phyloP scores from a whole-genome alignment of 2,113 vertebrate species.

The Hippolais icterina region DNA sequence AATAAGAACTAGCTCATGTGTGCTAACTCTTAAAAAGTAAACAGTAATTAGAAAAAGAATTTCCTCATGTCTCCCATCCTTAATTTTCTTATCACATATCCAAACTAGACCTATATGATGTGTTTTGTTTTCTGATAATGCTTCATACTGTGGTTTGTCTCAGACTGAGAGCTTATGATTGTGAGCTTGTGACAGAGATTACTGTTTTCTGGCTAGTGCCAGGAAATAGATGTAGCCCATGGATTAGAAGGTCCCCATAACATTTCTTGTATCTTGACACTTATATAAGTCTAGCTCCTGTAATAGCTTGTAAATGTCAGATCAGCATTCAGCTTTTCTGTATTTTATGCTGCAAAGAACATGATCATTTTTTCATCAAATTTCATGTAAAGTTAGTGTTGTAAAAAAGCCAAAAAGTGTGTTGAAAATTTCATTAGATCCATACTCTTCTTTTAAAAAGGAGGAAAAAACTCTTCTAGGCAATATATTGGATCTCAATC shows the following conservation, averaged over 20 bases:
- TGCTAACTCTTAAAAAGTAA: background rate
- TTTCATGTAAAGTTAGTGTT: background rate
- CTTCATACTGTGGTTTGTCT: background rate
- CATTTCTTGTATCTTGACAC: background rate
- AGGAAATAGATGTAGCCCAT: background rate
- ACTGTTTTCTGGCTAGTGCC: background rate
- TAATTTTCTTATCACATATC: background rate
- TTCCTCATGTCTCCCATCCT: background rate
- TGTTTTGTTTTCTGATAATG: background rate
- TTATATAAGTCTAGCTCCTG: background rate
- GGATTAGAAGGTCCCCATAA: background rate
- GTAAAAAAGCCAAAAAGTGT: background rate
- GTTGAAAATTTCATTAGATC: background rate
- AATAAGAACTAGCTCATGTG: background rate
- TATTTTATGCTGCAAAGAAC: background rate
- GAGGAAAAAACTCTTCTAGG: background rate
- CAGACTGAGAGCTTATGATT: background rate
- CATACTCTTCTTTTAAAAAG: background rate
- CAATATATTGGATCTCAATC: background rate
- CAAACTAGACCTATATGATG: background rate
- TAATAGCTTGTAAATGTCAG: background rate
- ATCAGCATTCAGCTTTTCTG: background rate
- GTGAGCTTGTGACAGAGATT: background rate
- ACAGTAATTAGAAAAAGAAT: background rate
- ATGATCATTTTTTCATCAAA: background rate